phyloP scores from a whole-genome alignment of 64 coral and sea anemone genomes.

The Acropora yongei region DNA sequence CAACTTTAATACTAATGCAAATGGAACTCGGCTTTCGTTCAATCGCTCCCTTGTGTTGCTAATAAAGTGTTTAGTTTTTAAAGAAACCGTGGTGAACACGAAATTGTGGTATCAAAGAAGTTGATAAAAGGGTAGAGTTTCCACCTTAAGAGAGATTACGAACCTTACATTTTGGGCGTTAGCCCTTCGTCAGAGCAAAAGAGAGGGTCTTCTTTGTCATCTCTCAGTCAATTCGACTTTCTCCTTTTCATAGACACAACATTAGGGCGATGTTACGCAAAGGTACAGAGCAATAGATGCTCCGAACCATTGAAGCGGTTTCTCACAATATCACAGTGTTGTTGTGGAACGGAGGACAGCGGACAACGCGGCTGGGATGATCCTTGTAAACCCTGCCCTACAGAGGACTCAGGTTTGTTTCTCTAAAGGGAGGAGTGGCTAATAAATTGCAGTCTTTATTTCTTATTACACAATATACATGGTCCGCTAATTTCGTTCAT shows the following conservation, averaged over 20 bases:
- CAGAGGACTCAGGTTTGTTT: constrained; percentile 54
- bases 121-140: too few relatives aligned
- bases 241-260: constrained; percentile 63
- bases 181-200: background rate
- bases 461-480: too few relatives aligned
- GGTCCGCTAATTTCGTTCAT: too few relatives aligned
- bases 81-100: too few relatives aligned
- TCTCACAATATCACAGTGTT: constrained; percentile 89
- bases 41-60: too few relatives aligned
- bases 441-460: too few relatives aligned
- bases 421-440: background rate
- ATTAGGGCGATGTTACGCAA: constrained; percentile 75
- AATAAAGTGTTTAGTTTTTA: too few relatives aligned
- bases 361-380: constrained; percentile 76
- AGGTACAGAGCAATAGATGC: constrained; percentile 51
- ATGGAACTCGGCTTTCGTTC: too few relatives aligned
- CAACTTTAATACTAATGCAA: too few relatives aligned
- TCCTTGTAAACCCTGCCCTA: constrained; percentile 76
- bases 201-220: background rate
- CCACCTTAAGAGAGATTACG: too few relatives aligned
- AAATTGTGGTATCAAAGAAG: too few relatives aligned
- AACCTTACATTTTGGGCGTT: too few relatives aligned
- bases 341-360: constrained; percentile 91
- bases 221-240: background rate
- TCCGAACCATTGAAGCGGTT: constrained; percentile 72